Percentiles rank a stretch among this genome's conserved stretches.
phyloP scores from a whole-genome alignment of 2,113 vertebrate genomes.

The Actenoides lindsayi region DNA sequence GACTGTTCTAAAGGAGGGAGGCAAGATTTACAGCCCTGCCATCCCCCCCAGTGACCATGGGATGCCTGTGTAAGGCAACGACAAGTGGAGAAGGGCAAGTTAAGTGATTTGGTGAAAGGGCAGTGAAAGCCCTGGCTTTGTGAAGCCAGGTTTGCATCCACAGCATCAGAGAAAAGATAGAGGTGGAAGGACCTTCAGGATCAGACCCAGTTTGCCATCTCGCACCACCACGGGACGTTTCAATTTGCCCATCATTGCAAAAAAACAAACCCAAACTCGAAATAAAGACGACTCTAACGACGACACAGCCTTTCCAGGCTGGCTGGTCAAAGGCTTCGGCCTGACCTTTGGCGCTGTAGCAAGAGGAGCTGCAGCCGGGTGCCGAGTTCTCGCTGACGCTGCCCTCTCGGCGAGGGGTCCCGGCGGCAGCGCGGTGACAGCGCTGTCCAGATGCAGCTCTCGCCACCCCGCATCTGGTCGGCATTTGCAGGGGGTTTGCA shows the following conservation, averaged over 20 bases:
- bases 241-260: not conserved
- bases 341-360: not conserved
- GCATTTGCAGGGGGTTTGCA: slow-evolving; percentile 30
- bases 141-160: not conserved
- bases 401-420: not conserved
- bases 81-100: not conserved
- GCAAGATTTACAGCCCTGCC: not conserved
- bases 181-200: not conserved
- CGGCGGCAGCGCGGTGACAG: not conserved
- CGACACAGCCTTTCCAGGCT: not conserved
- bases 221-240: not conserved
- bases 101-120: not conserved
- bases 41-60: not conserved
- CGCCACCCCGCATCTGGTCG: slow-evolving; percentile 12
- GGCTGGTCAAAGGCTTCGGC: not conserved
- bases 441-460: not conserved
- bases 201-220: not conserved
- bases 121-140: not conserved
- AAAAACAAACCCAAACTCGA: not conserved
- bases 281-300: not conserved
- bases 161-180: not conserved
- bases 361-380: not conserved
- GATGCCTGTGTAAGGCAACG: not conserved
- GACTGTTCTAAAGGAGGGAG: not conserved
- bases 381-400: not conserved